Conservation (phyloP, 1,140 invertebrate species). For the Gryllus bimaculatus region DNA sequence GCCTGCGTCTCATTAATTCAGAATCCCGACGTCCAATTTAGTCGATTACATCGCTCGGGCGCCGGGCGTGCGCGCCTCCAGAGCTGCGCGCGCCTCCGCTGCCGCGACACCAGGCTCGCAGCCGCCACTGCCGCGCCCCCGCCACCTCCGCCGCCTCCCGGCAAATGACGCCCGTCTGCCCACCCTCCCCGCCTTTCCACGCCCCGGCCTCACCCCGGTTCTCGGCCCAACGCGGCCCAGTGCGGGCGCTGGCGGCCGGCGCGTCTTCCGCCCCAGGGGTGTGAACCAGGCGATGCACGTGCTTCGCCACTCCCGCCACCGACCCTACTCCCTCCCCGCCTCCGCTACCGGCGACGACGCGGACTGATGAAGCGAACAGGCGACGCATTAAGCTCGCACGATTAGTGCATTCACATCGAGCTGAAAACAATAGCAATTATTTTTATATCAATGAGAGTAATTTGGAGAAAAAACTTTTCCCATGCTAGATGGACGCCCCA, state of each 20-base stretch:
- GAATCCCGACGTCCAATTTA: constrained; percentile 3
- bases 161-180: background rate
- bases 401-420: constrained; percentile 1
- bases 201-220: background rate
- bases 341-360: no score
- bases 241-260: no score
- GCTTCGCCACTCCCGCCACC: no score
- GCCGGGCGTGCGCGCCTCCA: background rate
- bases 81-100: no score
- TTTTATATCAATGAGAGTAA: constrained; percentile 1
- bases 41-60: background rate
- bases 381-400: background rate
- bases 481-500: background rate
- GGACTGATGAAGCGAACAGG: background rate
- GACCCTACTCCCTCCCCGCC: no score
- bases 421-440: constrained; percentile 5
- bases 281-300: no score
- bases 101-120: background rate
- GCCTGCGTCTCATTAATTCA: constrained; percentile 3
- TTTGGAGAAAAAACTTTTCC: background rate
- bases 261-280: background rate
- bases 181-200: no score
- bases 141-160: no score
- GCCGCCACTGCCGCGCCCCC: no score
- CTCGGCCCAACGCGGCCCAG: background rate